Base-by-base conservation (phyloP, 2,113 vertebrate species). In the Catharus bicknelli region DNA sequence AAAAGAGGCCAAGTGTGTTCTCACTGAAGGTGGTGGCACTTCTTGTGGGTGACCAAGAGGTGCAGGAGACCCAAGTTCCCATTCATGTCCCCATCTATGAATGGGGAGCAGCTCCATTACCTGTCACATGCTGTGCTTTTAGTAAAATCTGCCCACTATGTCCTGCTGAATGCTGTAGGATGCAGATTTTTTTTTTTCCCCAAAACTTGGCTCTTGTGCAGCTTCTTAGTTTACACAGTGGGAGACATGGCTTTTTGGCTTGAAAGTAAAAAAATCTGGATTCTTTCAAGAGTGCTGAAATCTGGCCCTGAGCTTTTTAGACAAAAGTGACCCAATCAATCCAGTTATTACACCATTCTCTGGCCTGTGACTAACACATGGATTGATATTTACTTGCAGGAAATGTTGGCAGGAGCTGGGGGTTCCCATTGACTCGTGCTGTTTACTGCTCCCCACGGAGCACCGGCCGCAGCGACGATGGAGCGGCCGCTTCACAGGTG, bases 401-500 rank as follows among this genome's bases (percentile, higher is more conserved):
- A 68, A 87, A 51, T 8, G 20, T 18, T 92, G 85, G 80, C 6
- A 6, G 21, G 81, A 63, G 67, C 13, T 36, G 36, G 57, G 78
- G 77, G 50, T 62, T 90, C 82, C 92, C 81, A 68, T 30, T 93
- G 32, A 45, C 69, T 90, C 0, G 1, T 62, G 74, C 50, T 75
- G 57, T 67, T 93, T 38, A 66, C 21, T 0, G 13, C 36, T 92
- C 93, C 67, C 90, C 7, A 0, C 67, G 92, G 90, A 84, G 14
- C 30, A 16, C 20, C 16, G 47, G 36, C 73, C 30, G 30, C 58
- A n/a, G 61, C 0, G 7, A 45, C 1, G 10, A 66, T 8, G 84
- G 50, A 86, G 59, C 67, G 27, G 67, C 25, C 0, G 4, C 88
- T 64, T 59, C 88, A 78, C 96, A 96, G 94, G 96, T 96, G 95